Percentiles rank a stretch among this genome's conserved stretches.
Conservation (phyloP, 1,140 invertebrate species). For the Dinoponera quadriceps region DNA sequence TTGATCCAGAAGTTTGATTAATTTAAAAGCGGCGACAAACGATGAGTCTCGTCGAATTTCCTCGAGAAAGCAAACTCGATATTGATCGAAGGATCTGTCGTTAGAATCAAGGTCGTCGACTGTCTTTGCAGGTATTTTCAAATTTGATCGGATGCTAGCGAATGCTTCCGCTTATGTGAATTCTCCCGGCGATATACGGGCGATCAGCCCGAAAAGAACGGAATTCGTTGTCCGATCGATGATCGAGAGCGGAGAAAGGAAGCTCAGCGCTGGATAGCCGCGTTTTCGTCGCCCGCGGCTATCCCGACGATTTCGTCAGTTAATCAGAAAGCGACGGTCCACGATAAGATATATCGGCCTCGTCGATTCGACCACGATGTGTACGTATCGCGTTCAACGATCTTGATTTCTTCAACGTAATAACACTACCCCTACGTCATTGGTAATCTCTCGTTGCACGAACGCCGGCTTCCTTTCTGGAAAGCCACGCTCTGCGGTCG, state of each 20-base stretch:
- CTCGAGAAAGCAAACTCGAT: not conserved
- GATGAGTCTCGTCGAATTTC: not conserved
- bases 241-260: slow-evolving; percentile 56
- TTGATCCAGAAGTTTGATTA: not conserved
- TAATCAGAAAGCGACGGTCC: slow-evolving; percentile 48
- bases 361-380: not conserved
- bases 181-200: not conserved
- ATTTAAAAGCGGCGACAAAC: not conserved
- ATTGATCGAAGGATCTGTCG: no score
- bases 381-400: not conserved
- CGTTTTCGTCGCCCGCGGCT: slow-evolving; percentile 54
- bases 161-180: not conserved
- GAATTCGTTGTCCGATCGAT: slow-evolving; percentile 11
- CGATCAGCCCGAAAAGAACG: not conserved
- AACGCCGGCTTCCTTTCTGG: slow-evolving; percentile 3
- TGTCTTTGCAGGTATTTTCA: not conserved
- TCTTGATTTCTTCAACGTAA: slow-evolving; percentile 40
- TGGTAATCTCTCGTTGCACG: slow-evolving; percentile 30
- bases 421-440: slow-evolving; percentile 21
- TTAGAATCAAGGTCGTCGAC: no score
- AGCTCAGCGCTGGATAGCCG: slow-evolving; percentile 14
- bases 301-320: slow-evolving; percentile 41
- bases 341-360: not conserved
- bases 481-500: not conserved
- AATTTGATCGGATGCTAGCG: slow-evolving; percentile 1